phyloP scores from a whole-genome alignment of 2,797 vertebrate species.

The Myotis daubentonii region DNA sequence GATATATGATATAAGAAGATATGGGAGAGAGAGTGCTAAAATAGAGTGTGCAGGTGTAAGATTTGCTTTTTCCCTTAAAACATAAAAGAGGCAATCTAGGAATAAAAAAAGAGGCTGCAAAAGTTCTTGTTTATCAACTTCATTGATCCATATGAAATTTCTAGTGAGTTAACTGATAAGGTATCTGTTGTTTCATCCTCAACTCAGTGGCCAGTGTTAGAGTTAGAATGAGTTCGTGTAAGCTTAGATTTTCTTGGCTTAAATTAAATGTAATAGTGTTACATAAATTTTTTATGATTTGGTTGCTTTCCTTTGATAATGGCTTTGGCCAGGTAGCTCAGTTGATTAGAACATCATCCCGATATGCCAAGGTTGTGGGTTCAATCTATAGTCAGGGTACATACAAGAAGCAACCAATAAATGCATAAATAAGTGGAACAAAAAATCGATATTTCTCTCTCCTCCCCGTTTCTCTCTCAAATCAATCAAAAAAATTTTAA shows the following conservation, averaged over 20 bases:
- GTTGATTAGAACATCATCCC: background rate
- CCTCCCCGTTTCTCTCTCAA: background rate
- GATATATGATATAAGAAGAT: background rate
- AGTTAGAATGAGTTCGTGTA: background rate
- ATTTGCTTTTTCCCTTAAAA: background rate
- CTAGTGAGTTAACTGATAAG: background rate
- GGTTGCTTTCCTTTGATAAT: slow-evolving; percentile 53
- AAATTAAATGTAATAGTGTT: slow-evolving; percentile 48
- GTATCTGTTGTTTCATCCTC: background rate
- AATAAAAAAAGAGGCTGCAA: background rate
- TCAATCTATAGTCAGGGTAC: background rate
- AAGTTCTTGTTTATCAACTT: slow-evolving; percentile 6
- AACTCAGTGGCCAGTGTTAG: background rate
- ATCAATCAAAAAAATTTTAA: background rate
- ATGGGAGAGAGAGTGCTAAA: background rate
- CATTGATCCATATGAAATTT: background rate
- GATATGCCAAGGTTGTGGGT: background rate
- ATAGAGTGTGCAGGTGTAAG: background rate
- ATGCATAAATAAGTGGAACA: background rate
- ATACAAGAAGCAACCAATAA: background rate
- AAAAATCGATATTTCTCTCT: background rate
- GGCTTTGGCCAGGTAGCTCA: background rate
- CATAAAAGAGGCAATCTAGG: background rate
- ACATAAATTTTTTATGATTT: slow-evolving; percentile 34
- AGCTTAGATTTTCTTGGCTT: slow-evolving; percentile 40